Conservation (phyloP, 1,140 invertebrate genomes). For the Chironomus tepperi region DNA sequence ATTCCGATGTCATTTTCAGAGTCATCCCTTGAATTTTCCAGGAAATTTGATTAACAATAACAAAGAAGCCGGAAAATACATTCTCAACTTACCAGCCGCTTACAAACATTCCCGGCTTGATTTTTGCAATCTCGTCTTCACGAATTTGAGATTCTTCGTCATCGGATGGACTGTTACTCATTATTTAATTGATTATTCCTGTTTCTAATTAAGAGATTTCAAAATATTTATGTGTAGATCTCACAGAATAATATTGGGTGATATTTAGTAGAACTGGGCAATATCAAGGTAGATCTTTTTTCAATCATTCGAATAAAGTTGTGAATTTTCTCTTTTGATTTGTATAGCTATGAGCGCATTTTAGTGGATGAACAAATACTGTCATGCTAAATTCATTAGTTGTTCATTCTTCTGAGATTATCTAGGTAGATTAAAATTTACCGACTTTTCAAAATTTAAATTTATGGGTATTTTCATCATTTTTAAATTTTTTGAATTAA, state of each 20-base stretch:
- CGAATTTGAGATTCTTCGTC: neutral
- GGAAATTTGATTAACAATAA: too few relatives aligned
- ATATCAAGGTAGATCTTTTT: neutral
- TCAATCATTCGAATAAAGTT: neutral
- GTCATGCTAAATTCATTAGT: too few relatives aligned
- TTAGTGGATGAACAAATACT: too few relatives aligned
- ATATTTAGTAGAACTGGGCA: neutral
- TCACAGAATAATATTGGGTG: neutral
- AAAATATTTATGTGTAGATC: neutral
- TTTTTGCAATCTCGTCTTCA: constrained; percentile 29
- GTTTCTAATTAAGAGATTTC: neutral
- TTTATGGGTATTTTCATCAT: too few relatives aligned
- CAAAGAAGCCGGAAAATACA: neutral
- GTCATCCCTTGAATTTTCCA: constrained; percentile 44
- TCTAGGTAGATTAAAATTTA: too few relatives aligned
- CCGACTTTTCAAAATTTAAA: too few relatives aligned
- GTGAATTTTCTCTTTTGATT: neutral
- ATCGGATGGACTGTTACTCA: neutral
- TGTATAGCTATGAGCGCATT: too few relatives aligned
- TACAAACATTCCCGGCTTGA: constrained; percentile 47
- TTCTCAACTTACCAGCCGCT: constrained; percentile 48
- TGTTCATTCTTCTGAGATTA: too few relatives aligned
- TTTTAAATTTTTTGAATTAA: too few relatives aligned
- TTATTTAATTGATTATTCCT: neutral
- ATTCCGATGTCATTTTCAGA: constrained; percentile 46